Evolutionary conservation across 2,113 vertebrate species (phyloP), one percentile per base, ranked within the genome.

Genomic region (Carollia perspicillata): DNA sequence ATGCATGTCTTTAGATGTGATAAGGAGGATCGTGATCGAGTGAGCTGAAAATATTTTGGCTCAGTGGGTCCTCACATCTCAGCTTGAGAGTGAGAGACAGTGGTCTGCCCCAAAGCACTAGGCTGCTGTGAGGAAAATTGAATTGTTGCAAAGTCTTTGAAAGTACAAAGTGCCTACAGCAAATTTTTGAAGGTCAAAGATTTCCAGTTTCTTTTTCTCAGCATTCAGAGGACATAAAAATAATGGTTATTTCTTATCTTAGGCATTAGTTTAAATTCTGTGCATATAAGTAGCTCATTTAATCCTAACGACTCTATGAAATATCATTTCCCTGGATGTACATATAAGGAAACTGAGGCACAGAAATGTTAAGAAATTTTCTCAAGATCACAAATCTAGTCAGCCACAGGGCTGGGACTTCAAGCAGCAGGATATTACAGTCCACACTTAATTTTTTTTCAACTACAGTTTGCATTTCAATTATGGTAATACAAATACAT

Each of bases 141-240:
- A 95, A 95, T 93, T 63, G 74, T 47, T 74, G 11, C 75, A 87
- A 92, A 94, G 63, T 71, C 69, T 93, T 91, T 53, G 69, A 35
- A 92, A 94, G n/a, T 71, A 95, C 3, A 84, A 87, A 92, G n/a
- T 92, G 28, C 75, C 65, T 35, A 11, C 22, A 88, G 65, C 75
- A 92, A 81, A 84, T 92, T 94, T 95, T 60, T 33, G 20, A 86
- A 92, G 60, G 92, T 90, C 79, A 95, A n/a, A 86, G 37, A 90
- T 90, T 88, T 96, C 44, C 23, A 90, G 47, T 93, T 88, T 85
- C 26, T 88, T 85, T 86, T 66, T 72, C 47, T 63, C 8, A 28
- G 17, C 44, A 84, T 87, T 58, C 8, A 84, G 49, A 88, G 6
- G 10, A 35, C 63, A 13, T 74, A 60, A 84, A 87, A 90, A 23